Evolutionary conservation across 1,140 invertebrate genomes (phyloP), one percentile per base, ranked within the genome.

Genomic region (Helicoverpa zea): DNA sequence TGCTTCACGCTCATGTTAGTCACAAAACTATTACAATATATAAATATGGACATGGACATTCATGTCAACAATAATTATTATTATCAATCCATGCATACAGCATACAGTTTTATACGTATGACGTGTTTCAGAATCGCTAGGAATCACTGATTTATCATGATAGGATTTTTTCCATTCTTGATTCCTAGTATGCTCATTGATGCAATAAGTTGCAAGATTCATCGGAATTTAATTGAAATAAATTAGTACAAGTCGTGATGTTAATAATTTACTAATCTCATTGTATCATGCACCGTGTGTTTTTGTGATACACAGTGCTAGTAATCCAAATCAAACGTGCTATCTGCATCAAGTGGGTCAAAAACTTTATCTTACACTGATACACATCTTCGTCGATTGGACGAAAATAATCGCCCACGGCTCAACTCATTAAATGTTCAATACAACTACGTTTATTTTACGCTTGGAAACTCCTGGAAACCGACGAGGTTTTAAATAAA

Each of bases 401-500:
- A 58, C 18, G 30, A 58, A 18, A 29, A 58, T 47, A 61, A 47
- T n/a, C 47, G 68, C 29, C 52, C 35, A 43, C 35, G 35, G 70
- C 58, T 43, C 4, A 74, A 23, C 30, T 23, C 58, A 54, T 63
- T 88, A 88, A 66, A 89, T 61, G 59, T 82, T 86, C 76, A 87
- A 78, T 29, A 87, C 83, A 81, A 88, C 52, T 51, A 88, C 79
- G 61, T 77, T 84, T 77, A 88, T 81, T 82, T 84, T 89, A 84
- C 66, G 81, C 84, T 88, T 87, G 81, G 63, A 64, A 13, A 59
- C 30, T 80, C 87, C 88, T 89, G 88, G 30, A 87, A 88, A 84
- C 79, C 51, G 76, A 79, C 52, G 43, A 77, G 11, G 47, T 54
- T 49, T 30, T 59, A 51, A 1, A 66, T 52, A 14, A 52, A 30